Conservation (phyloP, 2,797 vertebrate genomes). For the Aulostomus chinensis region DNA sequence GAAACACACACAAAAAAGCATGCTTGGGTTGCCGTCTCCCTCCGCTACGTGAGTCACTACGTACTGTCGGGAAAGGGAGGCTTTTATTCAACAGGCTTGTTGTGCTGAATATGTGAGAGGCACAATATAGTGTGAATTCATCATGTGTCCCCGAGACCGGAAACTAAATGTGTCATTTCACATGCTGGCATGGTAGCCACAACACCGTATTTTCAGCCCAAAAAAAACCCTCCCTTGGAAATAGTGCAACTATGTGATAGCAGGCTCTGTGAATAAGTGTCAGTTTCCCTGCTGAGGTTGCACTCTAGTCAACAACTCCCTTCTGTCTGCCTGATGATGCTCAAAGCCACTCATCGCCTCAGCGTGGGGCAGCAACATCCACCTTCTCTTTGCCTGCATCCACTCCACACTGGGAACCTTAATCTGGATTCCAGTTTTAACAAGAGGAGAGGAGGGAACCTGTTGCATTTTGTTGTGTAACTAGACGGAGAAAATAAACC, state of each 20-base stretch:
- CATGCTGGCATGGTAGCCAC: conserved; percentile 16
- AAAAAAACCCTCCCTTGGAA: conserved; percentile 11
- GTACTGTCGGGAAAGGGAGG: background rate
- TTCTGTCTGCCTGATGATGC: conserved; percentile 11
- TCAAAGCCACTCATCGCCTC: conserved; percentile 12
- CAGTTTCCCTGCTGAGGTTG: conserved; percentile 7
- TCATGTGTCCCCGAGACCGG: background rate
- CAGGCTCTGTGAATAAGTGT: background rate
- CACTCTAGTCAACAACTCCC: conserved; percentile 1
- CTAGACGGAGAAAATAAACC: no score
- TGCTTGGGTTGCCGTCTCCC: background rate
- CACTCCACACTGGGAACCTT: background rate
- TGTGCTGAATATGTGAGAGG: no score
- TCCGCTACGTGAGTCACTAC: conserved; percentile 7
- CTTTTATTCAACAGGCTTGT: background rate
- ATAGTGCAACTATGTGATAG: conserved; percentile 1
- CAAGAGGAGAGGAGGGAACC: no score
- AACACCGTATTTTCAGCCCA: conserved; percentile 26
- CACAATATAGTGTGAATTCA: no score
- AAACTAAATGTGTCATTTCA: conserved; percentile 9
- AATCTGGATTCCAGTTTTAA: no score
- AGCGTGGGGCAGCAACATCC: conserved; percentile 12
- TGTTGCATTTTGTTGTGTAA: no score
- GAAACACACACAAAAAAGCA: background rate
- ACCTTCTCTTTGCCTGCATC: background rate